Conservation (phyloP, 2,888 invertebrate genomes). For the Eristalinus aeneus region DNA sequence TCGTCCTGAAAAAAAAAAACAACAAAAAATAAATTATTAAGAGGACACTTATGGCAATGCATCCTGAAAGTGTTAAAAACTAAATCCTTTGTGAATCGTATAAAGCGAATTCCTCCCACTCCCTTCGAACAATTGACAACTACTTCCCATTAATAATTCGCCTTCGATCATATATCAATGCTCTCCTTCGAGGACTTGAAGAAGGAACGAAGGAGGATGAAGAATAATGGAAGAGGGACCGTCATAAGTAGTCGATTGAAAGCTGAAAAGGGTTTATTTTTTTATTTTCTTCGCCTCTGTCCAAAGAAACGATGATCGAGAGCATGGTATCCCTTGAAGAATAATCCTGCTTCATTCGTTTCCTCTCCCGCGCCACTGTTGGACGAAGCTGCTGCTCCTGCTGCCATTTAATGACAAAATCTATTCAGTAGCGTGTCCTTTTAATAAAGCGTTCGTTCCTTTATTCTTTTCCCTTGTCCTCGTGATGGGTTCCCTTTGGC, state of each 20-base stretch:
- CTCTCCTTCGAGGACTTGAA: constrained; percentile 22
- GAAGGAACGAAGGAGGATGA: constrained; percentile 17
- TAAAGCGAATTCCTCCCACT: constrained; percentile 11
- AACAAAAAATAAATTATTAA: constrained; percentile 69
- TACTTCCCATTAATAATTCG: constrained; percentile 69
- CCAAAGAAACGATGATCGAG: not conserved
- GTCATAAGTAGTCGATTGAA: constrained; percentile 64
- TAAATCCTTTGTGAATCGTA: constrained; percentile 39
- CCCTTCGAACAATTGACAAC: constrained; percentile 67
- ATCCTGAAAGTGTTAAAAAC: constrained; percentile 43
- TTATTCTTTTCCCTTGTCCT: not conserved
- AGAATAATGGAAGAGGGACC: constrained; percentile 52
- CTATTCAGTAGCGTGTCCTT: constrained; percentile 66
- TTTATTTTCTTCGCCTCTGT: not conserved
- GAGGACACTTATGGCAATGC: constrained; percentile 60
- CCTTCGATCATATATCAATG: constrained; percentile 68
- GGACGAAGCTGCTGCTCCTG: not conserved
- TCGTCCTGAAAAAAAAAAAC: constrained; percentile 6
- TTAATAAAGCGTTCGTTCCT: constrained; percentile 45
- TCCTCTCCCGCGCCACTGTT: not conserved
- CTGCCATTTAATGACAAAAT: constrained; percentile 54
- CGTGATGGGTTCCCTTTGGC: not conserved
- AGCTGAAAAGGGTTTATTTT: constrained; percentile 65
- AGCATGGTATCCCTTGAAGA: constrained; percentile 43
- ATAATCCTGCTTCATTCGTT: constrained; percentile 38